Evolutionary conservation across 2,888 invertebrate species (phyloP), one percentile per base, ranked within the genome.

Genomic region (Ornithoptera alexandrae): DNA sequence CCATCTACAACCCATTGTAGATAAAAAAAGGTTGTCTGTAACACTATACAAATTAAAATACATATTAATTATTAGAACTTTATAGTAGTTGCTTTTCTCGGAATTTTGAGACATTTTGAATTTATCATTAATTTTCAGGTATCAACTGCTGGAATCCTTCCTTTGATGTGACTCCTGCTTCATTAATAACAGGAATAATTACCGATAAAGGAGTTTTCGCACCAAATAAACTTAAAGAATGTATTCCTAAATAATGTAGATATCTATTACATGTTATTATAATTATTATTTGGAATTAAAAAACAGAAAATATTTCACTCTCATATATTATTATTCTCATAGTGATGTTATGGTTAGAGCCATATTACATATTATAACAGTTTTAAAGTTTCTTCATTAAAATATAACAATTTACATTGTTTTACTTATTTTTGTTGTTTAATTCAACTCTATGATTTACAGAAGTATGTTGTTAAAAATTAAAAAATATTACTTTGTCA

Each of bases 131-230:
- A 15, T 56, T 93, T 92, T 65, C 88, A 96, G 97, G 97, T 68
- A 97, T 98, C 68, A 93, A 94, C 67, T 98, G 98, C 84, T 99
- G 99, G 99, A 99, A 99, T 93, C 99, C 99, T 65, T 97, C 99
- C 0, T 99, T 99, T 87, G 99, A 99, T 89, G 97, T 99, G 0
- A 99, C 99, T 5, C 99, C 99, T 39, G 97, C 97, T 0, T 91
- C 94, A 22, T 93, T 99, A 50, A 99, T 99, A 74, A 96, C 97
- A 70, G 98, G 96, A 24, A 97, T 99, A 74, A 97, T 99, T 53
- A 99, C 99, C 15, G 99, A 99, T 87, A 94, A 94, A 76, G 99
- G 99, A 20, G 96, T 98, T 1, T 98, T 95, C 80, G 85, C 90
- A 73, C 97, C 97, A 6, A 84, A 91, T 62, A 86, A 85, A 73